Percentiles rank a stretch among this genome's conserved stretches.
Conservation (phyloP, 2,113 vertebrate genomes). For the Petroica traversi region DNA sequence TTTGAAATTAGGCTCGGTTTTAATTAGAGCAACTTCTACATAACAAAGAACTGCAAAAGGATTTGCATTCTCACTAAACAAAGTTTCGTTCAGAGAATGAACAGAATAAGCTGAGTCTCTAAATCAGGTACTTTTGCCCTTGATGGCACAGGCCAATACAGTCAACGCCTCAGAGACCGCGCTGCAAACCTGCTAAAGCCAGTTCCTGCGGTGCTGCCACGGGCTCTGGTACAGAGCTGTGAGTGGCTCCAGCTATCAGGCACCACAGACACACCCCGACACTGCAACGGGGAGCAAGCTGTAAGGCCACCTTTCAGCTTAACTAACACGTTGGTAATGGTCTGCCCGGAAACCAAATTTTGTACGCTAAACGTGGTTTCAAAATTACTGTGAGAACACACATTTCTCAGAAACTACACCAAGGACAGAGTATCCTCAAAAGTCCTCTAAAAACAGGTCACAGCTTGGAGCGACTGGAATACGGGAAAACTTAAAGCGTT, state of each 20-base stretch:
- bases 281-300: neutral
- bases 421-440: neutral
- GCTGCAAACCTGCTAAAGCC: neutral
- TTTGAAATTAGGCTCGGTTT: neutral
- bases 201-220: too few relatives aligned
- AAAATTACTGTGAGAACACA: neutral
- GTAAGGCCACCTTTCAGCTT: neutral
- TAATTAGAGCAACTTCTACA: neutral
- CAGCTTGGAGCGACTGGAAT: neutral
- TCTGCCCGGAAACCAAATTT: neutral
- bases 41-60: neutral
- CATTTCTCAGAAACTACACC: neutral
- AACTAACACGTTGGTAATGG: neutral
- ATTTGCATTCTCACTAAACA: neutral
- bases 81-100: neutral
- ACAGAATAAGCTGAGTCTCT: neutral
- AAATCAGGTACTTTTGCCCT: neutral
- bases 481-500: neutral
- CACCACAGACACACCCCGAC: neutral
- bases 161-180: neutral
- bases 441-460: neutral
- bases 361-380: neutral
- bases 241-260: neutral
- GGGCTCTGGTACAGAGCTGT: neutral
- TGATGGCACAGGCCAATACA: fast-evolving